These are phyloP conservation scores for Actinemys pallida DNA, from an alignment of 2,113 vertebrate genomes.

Conservation along the genomic window DNA sequence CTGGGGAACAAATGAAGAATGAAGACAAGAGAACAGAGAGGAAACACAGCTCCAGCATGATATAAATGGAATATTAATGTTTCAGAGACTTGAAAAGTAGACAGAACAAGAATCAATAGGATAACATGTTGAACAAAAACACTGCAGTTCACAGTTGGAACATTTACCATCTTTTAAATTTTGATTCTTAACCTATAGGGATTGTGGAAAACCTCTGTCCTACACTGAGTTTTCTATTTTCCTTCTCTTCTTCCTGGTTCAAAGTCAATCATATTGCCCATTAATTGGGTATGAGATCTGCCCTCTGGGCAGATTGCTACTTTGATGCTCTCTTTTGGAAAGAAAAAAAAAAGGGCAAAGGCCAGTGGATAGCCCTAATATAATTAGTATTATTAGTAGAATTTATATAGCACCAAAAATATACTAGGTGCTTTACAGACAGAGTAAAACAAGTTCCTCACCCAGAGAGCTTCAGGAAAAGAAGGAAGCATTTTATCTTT, in stretches of 20 bases:
- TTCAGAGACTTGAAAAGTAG: neutral
- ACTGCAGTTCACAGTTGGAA: neutral
- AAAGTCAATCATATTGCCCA: neutral
- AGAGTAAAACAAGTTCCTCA: neutral
- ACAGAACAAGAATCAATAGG: neutral
- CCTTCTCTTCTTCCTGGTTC: neutral
- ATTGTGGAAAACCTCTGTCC: neutral
- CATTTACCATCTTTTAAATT: constrained; percentile 1
- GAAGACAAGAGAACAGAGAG: neutral
- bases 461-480: neutral
- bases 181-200: neutral
- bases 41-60: neutral
- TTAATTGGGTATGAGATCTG: neutral
- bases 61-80: neutral
- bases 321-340: neutral
- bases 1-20: neutral
- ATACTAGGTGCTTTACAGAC: neutral
- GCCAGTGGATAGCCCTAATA: neutral
- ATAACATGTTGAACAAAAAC: neutral
- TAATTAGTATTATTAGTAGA: neutral
- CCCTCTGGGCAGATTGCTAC: neutral
- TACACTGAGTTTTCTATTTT: neutral
- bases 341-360: neutral
- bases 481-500: neutral
- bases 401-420: neutral